phyloP scores from a whole-genome alignment of 2,888 invertebrate genomes.

The Tachina grossa region DNA sequence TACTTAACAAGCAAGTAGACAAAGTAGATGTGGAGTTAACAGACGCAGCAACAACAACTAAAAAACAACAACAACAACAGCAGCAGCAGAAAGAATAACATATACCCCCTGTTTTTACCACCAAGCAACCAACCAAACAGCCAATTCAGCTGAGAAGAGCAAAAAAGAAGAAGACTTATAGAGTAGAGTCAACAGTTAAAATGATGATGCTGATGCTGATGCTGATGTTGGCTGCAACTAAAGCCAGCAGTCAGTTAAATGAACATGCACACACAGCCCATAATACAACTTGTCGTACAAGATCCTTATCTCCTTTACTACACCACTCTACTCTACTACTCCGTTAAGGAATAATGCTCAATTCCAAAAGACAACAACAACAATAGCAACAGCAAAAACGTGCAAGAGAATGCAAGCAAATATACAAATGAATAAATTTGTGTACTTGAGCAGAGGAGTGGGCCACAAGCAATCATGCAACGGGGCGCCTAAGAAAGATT shows the following conservation, averaged over 20 bases:
- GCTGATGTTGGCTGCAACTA: conserved; percentile 53
- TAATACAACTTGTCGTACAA: conserved; percentile 83
- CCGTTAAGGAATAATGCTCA: conserved; percentile 54
- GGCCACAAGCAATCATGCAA: background rate
- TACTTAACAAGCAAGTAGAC: conserved; percentile 66
- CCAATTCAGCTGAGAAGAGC: conserved; percentile 8
- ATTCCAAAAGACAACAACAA: conserved; percentile 34
- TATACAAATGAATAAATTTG: conserved; percentile 23
- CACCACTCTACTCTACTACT: conserved; percentile 62
- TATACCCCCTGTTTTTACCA: conserved; percentile 59
- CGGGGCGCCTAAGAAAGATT: background rate
- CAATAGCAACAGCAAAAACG: background rate
- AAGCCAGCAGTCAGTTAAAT: conserved; percentile 65
- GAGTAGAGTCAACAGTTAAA: conserved; percentile 61
- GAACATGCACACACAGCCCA: conserved; percentile 79
- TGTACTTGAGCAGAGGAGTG: conserved; percentile 37
- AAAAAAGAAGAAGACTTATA: conserved; percentile 49
- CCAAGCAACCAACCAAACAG: conserved; percentile 45
- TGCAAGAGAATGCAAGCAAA: conserved; percentile 18
- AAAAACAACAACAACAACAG: conserved; percentile 37
- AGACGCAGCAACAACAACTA: conserved; percentile 39
- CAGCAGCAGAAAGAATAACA: background rate
- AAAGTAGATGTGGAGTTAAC: conserved; percentile 62
- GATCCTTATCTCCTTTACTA: conserved; percentile 80
- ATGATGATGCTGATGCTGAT: conserved; percentile 38